Conservation (phyloP, 2,113 vertebrate species). For the Carlito syrichta region DNA sequence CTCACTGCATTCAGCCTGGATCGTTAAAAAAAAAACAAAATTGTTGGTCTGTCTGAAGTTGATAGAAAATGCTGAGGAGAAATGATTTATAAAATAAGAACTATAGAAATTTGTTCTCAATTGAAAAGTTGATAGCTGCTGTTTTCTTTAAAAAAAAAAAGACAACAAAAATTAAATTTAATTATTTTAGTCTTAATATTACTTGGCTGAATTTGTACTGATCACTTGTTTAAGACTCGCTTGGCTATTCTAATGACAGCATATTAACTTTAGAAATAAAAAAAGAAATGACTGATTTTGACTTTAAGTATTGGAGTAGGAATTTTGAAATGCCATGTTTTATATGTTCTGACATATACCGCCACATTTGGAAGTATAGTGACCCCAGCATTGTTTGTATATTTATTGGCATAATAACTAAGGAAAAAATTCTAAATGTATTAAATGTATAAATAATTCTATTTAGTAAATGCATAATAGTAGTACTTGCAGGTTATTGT, state of each 20-base stretch:
- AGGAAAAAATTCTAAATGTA: background rate
- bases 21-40: too few species aligned
- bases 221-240: constrained; percentile 1
- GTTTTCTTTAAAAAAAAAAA: background rate
- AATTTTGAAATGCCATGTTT: background rate
- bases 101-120: constrained; percentile 43
- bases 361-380: background rate
- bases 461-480: background rate
- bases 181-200: constrained; percentile 17
- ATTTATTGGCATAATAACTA: background rate
- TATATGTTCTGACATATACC: background rate
- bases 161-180: background rate
- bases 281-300: background rate
- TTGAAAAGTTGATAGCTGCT: background rate
- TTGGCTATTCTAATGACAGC: background rate
- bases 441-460: constrained; percentile 9
- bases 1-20: too few species aligned
- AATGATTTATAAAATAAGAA: constrained; percentile 57
- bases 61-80: constrained; percentile 7
- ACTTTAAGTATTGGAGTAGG: background rate
- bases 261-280: background rate
- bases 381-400: background rate
- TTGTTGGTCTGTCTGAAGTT: constrained; percentile 69
- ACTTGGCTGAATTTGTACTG: background rate
- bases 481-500: background rate